Base-by-base conservation (phyloP, 2,113 vertebrate species). In the Coryphaenoides rupestris region DNA sequence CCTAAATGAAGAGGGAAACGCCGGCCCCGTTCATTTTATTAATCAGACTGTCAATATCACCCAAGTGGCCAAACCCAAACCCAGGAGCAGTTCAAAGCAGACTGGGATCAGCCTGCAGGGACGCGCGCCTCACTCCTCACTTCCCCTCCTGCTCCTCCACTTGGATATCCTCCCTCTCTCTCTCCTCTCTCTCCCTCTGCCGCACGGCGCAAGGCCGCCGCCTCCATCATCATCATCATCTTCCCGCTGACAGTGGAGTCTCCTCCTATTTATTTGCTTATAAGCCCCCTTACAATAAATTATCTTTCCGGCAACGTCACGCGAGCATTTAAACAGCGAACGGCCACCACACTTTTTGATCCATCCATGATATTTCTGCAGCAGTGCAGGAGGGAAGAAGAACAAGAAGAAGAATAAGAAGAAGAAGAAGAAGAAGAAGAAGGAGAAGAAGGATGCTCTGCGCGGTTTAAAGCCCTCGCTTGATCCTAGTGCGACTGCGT, bases 1-100 rank as follows among this genome's bases (percentile, higher is more conserved):
- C 95, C 96, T 97, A 98, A 99, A 98, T 97, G 97, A 98, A 98
- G 94, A 95, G 95, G 96, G 97, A 98, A 98, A 98, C 94, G 95
- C 93, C 94, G n/a, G 94, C 91, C 86, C 84, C 82, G 93, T 90
- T 95, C 93, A 95, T 97, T 96, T 96, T 97, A 98, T 98, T 98
- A 99, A 98, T 98, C 97, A 98, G 95, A 94, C 95, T 98, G 97
- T 97, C 97, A 98, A 97, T 96, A 95, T 92, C 93, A 95, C 93
- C 95, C 96, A 93, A 93, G 95, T 95, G 97, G 95, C 96, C 95
- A 95, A 98, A 93, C 92, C 96, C 95, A 95, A 98, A 93, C 92
- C 95, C 95, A 93, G 89, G 92, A 95, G 94, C 94, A 90, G 92
- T 90, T 90, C 91, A 89, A 82, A 91, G 87, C 94, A 92, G 90